Percentiles rank a stretch among this genome's conserved stretches.
Evolutionary conservation across 2,113 vertebrate genomes (phyloP).

Genomic region (Oxyruncus cristatus): DNA sequence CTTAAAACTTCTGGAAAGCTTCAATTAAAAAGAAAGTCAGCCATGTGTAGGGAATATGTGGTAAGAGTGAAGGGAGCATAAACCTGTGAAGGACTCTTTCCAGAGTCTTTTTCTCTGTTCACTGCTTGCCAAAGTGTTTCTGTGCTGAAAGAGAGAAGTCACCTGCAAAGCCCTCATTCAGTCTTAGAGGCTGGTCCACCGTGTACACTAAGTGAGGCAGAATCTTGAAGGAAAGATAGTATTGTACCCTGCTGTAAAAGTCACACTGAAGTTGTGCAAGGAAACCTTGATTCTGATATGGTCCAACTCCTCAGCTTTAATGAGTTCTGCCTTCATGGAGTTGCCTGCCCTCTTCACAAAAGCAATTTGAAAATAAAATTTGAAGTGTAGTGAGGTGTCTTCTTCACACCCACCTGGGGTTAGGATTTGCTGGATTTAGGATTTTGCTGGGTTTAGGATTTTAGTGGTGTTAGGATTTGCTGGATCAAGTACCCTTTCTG

Average conservation of each 20-base stretch:
- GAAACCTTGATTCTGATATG: background rate
- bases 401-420: background rate
- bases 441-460: no score
- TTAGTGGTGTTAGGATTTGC: background rate
- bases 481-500: background rate
- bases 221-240: background rate
- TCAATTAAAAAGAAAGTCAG: background rate
- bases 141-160: background rate
- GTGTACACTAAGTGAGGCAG: background rate
- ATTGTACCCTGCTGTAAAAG: background rate
- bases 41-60: background rate
- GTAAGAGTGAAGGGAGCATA: background rate
- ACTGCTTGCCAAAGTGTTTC: background rate
- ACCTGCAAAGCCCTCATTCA: background rate
- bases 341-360: background rate
- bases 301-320: background rate
- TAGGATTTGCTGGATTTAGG: background rate
- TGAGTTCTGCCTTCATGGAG: background rate
- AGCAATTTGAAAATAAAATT: background rate
- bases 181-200: background rate
- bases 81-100: background rate
- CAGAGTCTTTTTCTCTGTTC: background rate
- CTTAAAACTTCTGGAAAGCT: background rate
- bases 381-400: background rate
- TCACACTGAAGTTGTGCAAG: background rate